Evolutionary conservation across 2,113 vertebrate species (phyloP), one percentile per base, ranked within the genome.

Genomic region (Kryptolebias marmoratus): DNA sequence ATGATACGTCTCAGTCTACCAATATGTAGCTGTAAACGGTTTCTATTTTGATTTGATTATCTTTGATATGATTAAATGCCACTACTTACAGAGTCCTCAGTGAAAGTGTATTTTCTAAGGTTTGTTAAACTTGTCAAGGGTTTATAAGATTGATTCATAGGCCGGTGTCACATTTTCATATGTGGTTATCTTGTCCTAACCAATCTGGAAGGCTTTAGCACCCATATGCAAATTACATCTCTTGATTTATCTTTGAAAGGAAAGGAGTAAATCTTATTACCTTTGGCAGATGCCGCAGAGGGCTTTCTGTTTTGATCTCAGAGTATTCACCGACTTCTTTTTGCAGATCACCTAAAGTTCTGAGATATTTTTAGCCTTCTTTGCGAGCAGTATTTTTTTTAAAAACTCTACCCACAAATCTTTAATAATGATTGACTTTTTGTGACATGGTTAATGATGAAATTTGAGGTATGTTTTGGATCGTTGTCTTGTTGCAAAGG

Each of bases 21-120:
- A 1, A 42, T 42, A 42, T 13, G 5, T 32, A 31, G 11, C 32
- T 57, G 15, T 50, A 8, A 55, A 10, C 4, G 2, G 31, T 66
- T 70, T 61, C 45, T 49, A 31, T 59, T 59, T 36, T 72, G 68
- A 68, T 42, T 32, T 31, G 30, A 47, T 31, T 55, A 44, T 64
- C 54, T 44, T 36, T 3, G 32, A 36, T 36, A 36, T 10, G 9
- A 42, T 42, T 42, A 39, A 42, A 27, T 36, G 16, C 31, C 13
- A 22, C 36, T 2, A 1, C 27, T 44, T 16, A 30, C 53, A 12
- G 4, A 10, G 47, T 31, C 22, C 36, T 36, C 42, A n/a, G 18
- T 53, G 27, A n/a, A 50, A 15, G 49, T n/a, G 47, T 18, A 39
- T 45, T 63, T 58, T 36, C 27, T 64, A 18, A 54, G 36, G 50